Percentiles rank a stretch among this genome's conserved stretches.
phyloP scores from a whole-genome alignment of 2,113 vertebrate species.

The Microtus montanus region DNA sequence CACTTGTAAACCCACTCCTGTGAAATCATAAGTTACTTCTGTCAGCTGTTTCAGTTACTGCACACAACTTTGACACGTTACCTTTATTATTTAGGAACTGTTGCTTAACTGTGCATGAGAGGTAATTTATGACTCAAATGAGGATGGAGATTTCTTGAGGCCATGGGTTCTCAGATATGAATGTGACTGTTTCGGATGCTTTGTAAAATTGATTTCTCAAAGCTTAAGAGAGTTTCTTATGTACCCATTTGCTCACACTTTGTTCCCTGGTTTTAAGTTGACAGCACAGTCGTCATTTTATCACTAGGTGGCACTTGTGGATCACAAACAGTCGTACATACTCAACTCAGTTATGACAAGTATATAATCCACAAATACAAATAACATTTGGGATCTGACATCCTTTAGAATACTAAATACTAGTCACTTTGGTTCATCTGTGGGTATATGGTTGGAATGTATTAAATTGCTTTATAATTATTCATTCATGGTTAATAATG shows the following conservation, averaged over 20 bases:
- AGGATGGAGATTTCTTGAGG: constrained; percentile 1
- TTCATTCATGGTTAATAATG: constrained; percentile 22
- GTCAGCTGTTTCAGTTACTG: neutral
- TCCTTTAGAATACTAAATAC: constrained; percentile 25
- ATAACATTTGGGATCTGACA: neutral
- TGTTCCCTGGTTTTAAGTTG: constrained; percentile 31
- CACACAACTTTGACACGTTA: neutral
- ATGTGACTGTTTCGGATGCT: neutral
- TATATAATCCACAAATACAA: neutral
- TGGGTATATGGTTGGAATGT: constrained; percentile 46
- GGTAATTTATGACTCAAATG: neutral
- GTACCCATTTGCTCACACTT: constrained; percentile 13
- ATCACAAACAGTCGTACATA: neutral
- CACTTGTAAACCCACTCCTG: neutral
- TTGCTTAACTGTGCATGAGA: constrained; percentile 7
- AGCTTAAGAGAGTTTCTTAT: constrained; percentile 17
- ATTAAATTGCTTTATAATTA: constrained; percentile 13
- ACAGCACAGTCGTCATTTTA: constrained; percentile 9
- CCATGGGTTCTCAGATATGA: neutral
- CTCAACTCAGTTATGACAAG: neutral
- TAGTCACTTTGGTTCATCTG: constrained; percentile 17
- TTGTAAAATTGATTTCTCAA: constrained; percentile 37
- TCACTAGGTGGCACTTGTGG: constrained; percentile 74
- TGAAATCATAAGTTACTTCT: constrained; percentile 32
- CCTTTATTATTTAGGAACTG: constrained; percentile 15